Percentiles rank a stretch among this genome's conserved stretches.
Evolutionary conservation across 2,888 invertebrate genomes (phyloP).

Genomic region (Heliconius erato): DNA sequence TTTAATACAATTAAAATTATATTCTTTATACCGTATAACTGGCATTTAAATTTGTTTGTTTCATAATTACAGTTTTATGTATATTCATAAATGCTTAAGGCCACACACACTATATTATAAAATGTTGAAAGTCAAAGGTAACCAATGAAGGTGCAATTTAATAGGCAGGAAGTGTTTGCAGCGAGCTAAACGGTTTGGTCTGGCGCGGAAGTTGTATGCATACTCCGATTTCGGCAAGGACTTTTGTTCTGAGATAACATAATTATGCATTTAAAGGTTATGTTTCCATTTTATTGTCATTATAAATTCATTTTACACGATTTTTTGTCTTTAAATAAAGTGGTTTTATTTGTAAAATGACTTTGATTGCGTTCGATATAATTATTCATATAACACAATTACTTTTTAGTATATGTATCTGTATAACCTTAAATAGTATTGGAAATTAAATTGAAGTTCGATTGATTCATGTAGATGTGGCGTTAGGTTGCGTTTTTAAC

Average conservation of each 20-base stretch:
- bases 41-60: conserved; percentile 18
- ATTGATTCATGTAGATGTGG: not conserved
- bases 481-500: no score
- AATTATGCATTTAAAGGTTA: conserved; percentile 42
- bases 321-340: not conserved
- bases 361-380: not conserved
- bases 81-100: conserved; percentile 33
- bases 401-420: not conserved
- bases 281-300: conserved; percentile 7
- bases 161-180: conserved; percentile 41
- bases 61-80: conserved; percentile 18
- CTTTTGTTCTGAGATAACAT: conserved; percentile 38
- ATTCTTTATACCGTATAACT: not conserved
- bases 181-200: conserved; percentile 32
- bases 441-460: not conserved
- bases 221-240: conserved; percentile 48
- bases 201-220: conserved; percentile 36
- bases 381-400: not conserved
- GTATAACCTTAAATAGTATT: no score
- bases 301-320: not conserved
- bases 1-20: not conserved
- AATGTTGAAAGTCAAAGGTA: conserved; percentile 31
- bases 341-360: not conserved
- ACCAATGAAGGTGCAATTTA: conserved; percentile 32
- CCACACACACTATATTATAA: conserved; percentile 7